Percentiles rank a stretch among this genome's conserved stretches.
Conservation (phyloP, 2,797 vertebrate species). For the Microtus obscurus region DNA sequence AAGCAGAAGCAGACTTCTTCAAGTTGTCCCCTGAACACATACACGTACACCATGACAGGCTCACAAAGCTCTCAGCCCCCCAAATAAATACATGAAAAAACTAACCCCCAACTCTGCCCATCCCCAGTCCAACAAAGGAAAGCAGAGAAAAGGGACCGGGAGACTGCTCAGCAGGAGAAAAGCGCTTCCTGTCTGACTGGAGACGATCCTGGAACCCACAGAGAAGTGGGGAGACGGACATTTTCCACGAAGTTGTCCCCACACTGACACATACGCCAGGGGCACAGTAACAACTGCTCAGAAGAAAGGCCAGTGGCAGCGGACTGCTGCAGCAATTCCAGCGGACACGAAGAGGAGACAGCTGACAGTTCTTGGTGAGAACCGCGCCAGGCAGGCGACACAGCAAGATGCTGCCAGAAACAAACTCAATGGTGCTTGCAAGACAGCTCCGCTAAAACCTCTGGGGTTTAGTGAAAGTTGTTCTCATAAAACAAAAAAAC, state of each 20-base stretch:
- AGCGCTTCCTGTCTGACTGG: no score
- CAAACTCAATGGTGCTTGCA: background rate
- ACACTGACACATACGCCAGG: background rate
- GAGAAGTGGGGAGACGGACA: background rate
- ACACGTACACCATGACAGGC: background rate
- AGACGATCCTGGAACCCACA: background rate
- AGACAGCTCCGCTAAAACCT: background rate
- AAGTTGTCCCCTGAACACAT: background rate
- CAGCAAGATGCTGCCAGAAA: background rate
- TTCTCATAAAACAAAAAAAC: background rate
- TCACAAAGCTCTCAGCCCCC: background rate
- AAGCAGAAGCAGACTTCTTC: background rate
- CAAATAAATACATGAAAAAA: background rate
- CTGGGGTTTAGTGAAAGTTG: background rate
- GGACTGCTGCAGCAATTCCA: no score
- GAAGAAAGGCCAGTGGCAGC: background rate
- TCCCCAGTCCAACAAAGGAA: no score
- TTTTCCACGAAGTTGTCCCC: background rate
- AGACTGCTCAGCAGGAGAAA: background rate
- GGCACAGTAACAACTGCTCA: background rate
- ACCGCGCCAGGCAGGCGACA: background rate
- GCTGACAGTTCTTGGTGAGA: no score
- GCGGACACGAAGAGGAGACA: no score
- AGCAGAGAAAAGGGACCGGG: background rate
- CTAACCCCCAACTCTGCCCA: accelerated